A percentile compares a stretch with the other conserved stretches of the same genome.
phyloP scores from a whole-genome alignment of 2,888 invertebrate genomes.

The Lobophora halterata region DNA sequence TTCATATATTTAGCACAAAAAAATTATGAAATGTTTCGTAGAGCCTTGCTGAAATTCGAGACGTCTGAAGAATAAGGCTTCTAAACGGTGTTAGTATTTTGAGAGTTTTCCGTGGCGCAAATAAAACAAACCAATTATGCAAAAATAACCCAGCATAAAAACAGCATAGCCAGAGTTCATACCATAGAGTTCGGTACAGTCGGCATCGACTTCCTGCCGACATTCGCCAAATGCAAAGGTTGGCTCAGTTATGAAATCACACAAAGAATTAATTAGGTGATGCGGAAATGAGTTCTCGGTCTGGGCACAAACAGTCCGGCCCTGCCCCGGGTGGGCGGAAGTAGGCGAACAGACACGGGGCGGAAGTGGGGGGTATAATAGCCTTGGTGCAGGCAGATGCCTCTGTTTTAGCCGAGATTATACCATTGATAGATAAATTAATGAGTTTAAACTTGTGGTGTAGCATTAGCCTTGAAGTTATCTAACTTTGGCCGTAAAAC shows the following conservation, averaged over 20 bases:
- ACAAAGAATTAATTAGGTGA: slow-evolving; percentile 26
- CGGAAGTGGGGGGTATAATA: slow-evolving; percentile 35
- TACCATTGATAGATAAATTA: slow-evolving; percentile 28
- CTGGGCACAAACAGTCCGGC: slow-evolving; percentile 25
- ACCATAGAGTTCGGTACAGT: not conserved
- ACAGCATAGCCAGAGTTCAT: not conserved
- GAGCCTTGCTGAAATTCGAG: too few species aligned
- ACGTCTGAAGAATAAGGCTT: too few species aligned
- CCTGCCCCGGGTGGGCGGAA: slow-evolving; percentile 31
- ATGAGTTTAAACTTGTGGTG: slow-evolving; percentile 1
- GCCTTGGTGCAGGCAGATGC: slow-evolving; percentile 31
- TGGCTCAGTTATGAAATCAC: slow-evolving; percentile 14
- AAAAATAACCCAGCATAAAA: too few species aligned
- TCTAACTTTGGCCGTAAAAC: not conserved
- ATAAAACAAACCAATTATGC: too few species aligned
- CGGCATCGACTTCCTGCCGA: not conserved
- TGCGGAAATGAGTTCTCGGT: slow-evolving; percentile 17
- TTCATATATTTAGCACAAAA: too few species aligned
- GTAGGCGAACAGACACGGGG: slow-evolving; percentile 29
- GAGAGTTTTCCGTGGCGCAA: too few species aligned
- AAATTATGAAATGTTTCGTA: too few species aligned
- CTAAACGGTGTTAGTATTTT: too few species aligned
- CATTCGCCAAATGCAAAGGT: slow-evolving; percentile 9
- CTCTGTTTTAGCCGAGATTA: slow-evolving; percentile 28
- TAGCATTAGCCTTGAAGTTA: not conserved